These are phyloP conservation scores for Coilia nasus DNA, from an alignment of 2,797 vertebrate genomes.

Conservation along the genomic window DNA sequence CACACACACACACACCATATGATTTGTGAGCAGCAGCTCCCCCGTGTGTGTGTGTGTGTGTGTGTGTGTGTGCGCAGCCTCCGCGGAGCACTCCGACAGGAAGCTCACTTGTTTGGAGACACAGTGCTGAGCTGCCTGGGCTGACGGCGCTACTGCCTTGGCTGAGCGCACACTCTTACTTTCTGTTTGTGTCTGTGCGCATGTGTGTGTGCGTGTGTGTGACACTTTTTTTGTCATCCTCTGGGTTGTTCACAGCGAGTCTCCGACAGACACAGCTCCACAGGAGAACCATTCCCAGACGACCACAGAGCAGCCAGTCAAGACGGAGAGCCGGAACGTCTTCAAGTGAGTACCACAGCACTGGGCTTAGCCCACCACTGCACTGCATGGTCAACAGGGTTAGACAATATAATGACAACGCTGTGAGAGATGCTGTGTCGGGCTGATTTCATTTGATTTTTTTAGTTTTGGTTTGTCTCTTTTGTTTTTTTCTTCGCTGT, in stretches of 20 bases:
- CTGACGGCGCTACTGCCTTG: slow-evolving; percentile 40
- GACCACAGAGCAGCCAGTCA: not conserved
- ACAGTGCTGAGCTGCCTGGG: slow-evolving; percentile 30
- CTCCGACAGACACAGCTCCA: slow-evolving; percentile 46
- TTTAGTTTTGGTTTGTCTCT: not conserved
- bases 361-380: not conserved
- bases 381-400: not conserved
- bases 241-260: slow-evolving; percentile 57
- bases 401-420: not conserved
- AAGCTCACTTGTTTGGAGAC: slow-evolving; percentile 49
- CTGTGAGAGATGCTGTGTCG: not conserved
- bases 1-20: slow-evolving; percentile 13
- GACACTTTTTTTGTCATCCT: not conserved
- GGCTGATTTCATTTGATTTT: not conserved
- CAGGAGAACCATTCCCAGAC: slow-evolving; percentile 52
- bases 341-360: slow-evolving; percentile 77
- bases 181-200: slow-evolving; percentile 33
- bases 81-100: slow-evolving; percentile 33
- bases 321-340: slow-evolving; percentile 68
- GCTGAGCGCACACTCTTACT: slow-evolving; percentile 41
- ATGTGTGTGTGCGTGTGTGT: slow-evolving; percentile 36
- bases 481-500: too few relatives aligned
- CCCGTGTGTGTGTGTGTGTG: slow-evolving; percentile 27
- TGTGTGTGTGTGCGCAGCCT: not conserved
- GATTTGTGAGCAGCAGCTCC: slow-evolving; percentile 3